Conservation (phyloP, 2,888 invertebrate species). For the Yponomeuta plumbellus region DNA sequence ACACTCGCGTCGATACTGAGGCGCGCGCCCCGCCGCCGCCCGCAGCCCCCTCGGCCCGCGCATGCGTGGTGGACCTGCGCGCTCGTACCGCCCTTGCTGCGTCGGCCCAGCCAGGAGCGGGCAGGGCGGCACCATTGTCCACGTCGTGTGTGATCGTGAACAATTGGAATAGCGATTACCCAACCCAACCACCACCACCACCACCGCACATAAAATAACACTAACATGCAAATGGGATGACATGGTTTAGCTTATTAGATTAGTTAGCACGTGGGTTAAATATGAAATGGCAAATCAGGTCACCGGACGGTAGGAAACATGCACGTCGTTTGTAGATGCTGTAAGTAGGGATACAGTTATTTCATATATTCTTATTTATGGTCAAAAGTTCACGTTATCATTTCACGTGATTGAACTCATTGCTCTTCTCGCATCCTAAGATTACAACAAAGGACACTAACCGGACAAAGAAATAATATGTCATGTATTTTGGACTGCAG, state of each 20-base stretch:
- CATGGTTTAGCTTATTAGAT: slow-evolving; percentile 12
- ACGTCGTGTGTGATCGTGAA: not conserved
- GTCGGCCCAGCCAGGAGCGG: slow-evolving; percentile 21
- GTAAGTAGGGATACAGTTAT: not conserved
- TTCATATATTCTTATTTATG: not conserved
- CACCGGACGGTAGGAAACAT: not conserved
- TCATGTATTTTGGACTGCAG: too few relatives aligned
- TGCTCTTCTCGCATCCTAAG: slow-evolving; percentile 2
- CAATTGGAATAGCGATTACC: not conserved
- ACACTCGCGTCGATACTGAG: slow-evolving; percentile 75
- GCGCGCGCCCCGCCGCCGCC: slow-evolving; percentile 31
- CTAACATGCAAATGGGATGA: slow-evolving; percentile 17
- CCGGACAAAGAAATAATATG: not conserved
- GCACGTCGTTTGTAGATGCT: not conserved
- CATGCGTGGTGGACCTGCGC: slow-evolving; percentile 32
- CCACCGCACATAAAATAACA: not conserved
- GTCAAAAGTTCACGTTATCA: slow-evolving; percentile 5
- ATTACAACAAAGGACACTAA: not conserved
- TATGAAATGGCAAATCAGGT: not conserved
- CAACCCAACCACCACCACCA: not conserved
- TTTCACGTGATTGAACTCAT: slow-evolving; percentile 8
- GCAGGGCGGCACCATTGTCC: not conserved
- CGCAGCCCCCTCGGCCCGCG: slow-evolving; percentile 42
- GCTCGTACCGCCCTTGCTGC: slow-evolving; percentile 20
- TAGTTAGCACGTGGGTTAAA: slow-evolving; percentile 19